Evolutionary conservation across 2,888 invertebrate genomes (phyloP).

Genomic region (Hydrotaea diabolus): DNA sequence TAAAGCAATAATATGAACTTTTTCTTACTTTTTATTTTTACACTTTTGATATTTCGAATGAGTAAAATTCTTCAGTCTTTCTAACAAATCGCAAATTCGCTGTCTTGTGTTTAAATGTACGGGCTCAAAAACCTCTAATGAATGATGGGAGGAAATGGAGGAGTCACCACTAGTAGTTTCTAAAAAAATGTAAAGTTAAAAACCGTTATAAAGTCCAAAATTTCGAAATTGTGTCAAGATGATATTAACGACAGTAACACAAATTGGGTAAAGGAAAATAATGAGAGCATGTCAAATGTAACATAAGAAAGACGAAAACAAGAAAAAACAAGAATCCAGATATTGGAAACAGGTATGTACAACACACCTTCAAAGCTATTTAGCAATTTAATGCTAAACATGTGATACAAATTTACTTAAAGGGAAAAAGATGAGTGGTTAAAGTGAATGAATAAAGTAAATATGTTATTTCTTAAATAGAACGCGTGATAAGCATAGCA

Average conservation of each 20-base stretch:
- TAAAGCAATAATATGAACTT: constrained; percentile 15
- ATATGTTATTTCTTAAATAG: constrained; percentile 10
- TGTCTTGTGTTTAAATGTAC: constrained; percentile 42
- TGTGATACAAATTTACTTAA: constrained; percentile 70
- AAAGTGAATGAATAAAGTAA: constrained; percentile 14
- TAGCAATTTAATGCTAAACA: constrained; percentile 76
- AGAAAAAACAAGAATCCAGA: constrained; percentile 70
- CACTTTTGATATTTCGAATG: constrained; percentile 47
- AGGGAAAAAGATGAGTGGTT: constrained; percentile 16
- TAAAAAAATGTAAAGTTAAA: constrained; percentile 46
- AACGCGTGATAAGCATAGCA: constrained; percentile 35
- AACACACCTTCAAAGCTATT: constrained; percentile 60
- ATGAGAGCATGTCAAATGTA: constrained; percentile 35
- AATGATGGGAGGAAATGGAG: constrained; percentile 34
- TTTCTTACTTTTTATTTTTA: constrained; percentile 63
- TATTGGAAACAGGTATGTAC: constrained; percentile 64
- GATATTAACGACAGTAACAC: background rate
- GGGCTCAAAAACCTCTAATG: constrained; percentile 44
- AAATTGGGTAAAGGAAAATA: constrained; percentile 34
- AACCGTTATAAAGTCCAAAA: constrained; percentile 22
- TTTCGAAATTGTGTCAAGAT: constrained; percentile 1
- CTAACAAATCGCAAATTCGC: constrained; percentile 37
- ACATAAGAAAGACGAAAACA: constrained; percentile 28
- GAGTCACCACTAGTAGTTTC: constrained; percentile 46
- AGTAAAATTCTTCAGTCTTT: constrained; percentile 38